phyloP scores from a whole-genome alignment of 2,113 vertebrate species.

The Phalacrocorax aristotelis region DNA sequence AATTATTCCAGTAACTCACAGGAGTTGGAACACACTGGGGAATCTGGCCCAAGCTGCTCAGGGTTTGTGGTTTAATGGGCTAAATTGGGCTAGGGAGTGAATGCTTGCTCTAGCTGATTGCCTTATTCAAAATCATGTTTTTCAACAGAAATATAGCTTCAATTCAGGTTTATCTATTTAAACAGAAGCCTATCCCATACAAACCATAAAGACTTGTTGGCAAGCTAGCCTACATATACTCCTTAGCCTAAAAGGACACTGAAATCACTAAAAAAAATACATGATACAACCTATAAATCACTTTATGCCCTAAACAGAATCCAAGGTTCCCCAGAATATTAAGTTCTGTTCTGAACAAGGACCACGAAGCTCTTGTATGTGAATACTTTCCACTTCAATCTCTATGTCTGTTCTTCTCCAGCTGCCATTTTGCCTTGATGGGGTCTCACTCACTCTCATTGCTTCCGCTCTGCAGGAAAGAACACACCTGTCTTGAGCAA shows the following conservation, averaged over 20 bases:
- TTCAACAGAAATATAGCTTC: conserved; percentile 5
- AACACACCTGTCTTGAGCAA: background rate
- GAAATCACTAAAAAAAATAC: background rate
- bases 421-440: background rate
- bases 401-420: background rate
- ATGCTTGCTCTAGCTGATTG: background rate
- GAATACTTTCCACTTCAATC: background rate
- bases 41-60: conserved; percentile 21
- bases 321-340: background rate
- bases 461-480: background rate
- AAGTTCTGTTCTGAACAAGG: background rate
- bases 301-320: background rate
- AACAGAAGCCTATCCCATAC: background rate
- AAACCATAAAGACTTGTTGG: background rate
- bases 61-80: conserved; percentile 49
- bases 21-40: conserved; percentile 21
- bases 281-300: background rate
- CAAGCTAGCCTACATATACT: background rate
- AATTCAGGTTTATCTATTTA: background rate
- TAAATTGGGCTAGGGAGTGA: conserved; percentile 12
- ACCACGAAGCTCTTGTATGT: background rate
- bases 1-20: conserved; percentile 49
- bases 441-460: background rate
- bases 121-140: background rate
- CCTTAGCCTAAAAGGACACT: background rate